Conservation (phyloP, 2,797 vertebrate genomes). For the Kryptopterus vitreolus region DNA sequence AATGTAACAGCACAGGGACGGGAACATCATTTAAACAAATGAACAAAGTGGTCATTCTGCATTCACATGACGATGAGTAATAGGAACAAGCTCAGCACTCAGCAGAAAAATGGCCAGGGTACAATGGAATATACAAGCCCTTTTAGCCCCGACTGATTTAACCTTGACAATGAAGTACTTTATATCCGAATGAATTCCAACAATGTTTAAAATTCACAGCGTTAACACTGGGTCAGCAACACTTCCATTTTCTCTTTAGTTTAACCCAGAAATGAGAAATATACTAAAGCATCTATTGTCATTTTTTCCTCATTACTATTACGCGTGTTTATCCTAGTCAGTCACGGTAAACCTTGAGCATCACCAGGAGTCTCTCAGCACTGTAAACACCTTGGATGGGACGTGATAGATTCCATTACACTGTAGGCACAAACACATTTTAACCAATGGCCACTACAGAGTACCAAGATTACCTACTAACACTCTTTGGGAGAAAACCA, state of each 20-base stretch:
- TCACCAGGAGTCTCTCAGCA: background rate
- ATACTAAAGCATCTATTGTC: background rate
- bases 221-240: background rate
- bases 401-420: background rate
- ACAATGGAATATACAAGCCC: background rate
- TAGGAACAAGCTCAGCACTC: background rate
- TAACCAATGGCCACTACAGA: background rate
- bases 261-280: background rate
- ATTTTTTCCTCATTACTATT: background rate
- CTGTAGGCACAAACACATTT: background rate
- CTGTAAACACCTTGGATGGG: background rate
- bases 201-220: conserved; percentile 6
- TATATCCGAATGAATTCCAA: conserved; percentile 8
- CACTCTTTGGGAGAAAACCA: background rate
- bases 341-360: background rate
- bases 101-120: conserved; percentile 1
- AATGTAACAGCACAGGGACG: conserved; percentile 1
- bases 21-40: background rate
- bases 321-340: background rate
- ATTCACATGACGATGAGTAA: conserved; percentile 7
- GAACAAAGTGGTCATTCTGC: background rate
- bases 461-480: background rate
- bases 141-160: conserved; percentile 22
- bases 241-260: background rate
- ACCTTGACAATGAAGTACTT: conserved; percentile 27